These are phyloP conservation scores for Cryptoprocta ferox DNA, from an alignment of 2,797 vertebrate genomes.

Conservation along the genomic window DNA sequence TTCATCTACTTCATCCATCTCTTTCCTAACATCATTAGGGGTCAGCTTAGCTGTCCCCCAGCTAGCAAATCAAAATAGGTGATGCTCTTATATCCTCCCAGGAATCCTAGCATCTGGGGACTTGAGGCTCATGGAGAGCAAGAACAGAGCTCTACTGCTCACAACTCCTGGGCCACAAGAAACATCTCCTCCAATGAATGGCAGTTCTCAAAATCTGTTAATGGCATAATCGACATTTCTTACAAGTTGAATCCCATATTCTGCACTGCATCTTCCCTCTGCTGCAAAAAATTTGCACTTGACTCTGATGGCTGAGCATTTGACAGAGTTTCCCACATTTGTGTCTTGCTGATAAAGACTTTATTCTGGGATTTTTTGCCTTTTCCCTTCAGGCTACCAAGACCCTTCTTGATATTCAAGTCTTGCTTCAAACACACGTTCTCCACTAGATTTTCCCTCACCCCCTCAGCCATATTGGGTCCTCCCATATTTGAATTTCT, in stretches of 20 bases:
- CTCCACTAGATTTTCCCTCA: too few species aligned
- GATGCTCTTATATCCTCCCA: background rate
- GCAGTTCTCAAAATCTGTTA: background rate
- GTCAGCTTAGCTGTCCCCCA: background rate
- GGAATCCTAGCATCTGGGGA: background rate
- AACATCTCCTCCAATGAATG: background rate
- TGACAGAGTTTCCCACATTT: background rate
- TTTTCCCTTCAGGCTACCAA: background rate
- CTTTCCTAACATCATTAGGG: background rate
- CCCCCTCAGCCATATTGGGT: background rate
- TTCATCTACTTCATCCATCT: background rate
- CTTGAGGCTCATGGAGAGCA: background rate
- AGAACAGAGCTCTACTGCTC: too few species aligned
- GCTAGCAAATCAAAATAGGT: background rate
- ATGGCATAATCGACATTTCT: background rate
- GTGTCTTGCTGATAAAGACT: background rate
- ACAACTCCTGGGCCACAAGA: background rate
- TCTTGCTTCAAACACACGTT: background rate
- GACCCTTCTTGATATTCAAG: background rate
- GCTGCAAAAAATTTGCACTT: background rate
- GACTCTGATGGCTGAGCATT: background rate
- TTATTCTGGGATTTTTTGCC: background rate
- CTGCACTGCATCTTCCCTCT: background rate
- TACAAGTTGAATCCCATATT: background rate
- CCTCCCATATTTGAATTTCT: background rate